Percentiles rank a stretch among this genome's conserved stretches.
Conservation (phyloP, 1,140 invertebrate species). For the Hermatobates lingyangjiaoensis region DNA sequence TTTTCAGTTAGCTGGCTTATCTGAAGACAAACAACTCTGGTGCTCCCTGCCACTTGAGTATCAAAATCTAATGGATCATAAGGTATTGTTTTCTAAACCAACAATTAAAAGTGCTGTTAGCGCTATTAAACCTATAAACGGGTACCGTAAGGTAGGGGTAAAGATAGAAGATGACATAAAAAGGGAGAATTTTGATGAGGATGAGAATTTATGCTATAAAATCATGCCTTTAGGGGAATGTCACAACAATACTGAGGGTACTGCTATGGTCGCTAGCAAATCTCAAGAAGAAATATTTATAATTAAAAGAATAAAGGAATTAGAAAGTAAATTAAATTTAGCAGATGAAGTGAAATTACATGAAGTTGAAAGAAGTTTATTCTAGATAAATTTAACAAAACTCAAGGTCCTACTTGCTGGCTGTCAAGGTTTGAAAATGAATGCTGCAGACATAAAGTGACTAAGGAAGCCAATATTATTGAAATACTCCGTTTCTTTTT, state of each 20-base stretch:
- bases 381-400: slow-evolving; percentile 1
- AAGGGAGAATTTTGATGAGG: background rate
- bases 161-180: slow-evolving; percentile 2
- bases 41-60: background rate
- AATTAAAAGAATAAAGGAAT: background rate
- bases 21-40: background rate
- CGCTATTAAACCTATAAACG: slow-evolving; percentile 1
- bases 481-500: background rate
- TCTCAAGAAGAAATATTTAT: background rate
- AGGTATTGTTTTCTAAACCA: slow-evolving; percentile 1
- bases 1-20: slow-evolving; percentile 1
- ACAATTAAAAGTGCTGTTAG: background rate
- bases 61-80: background rate
- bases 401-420: background rate
- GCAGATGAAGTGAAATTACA: background rate
- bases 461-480: background rate
- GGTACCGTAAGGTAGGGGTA: background rate
- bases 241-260: background rate
- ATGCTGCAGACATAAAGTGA: background rate
- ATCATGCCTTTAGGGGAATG: background rate
- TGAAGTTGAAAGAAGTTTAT: background rate
- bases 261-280: background rate
- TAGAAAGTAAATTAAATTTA: background rate
- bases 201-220: slow-evolving; percentile 1
- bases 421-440: background rate